Percentiles rank a stretch among this genome's conserved stretches.
Evolutionary conservation across 1,140 invertebrate species (phyloP).

Genomic region (Hylyphantes graminicola): DNA sequence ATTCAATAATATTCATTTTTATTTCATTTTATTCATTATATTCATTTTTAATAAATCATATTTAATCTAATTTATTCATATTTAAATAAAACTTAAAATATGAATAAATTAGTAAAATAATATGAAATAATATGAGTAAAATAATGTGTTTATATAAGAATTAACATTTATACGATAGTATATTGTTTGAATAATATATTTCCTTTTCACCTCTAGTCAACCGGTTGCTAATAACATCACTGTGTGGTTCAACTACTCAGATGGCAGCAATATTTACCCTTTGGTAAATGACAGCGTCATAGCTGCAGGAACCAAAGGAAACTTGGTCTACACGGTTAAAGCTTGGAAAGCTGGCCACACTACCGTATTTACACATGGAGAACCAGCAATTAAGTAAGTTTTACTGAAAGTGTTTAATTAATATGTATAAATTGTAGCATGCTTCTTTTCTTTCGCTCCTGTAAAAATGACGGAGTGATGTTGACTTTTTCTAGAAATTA

Average conservation of each 20-base stretch:
- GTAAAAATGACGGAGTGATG: not conserved
- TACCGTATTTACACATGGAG: constrained; percentile 44
- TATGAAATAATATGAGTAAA: not conserved
- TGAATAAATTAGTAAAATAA: not conserved
- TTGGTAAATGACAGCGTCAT: constrained; percentile 37
- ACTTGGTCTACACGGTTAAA: constrained; percentile 11
- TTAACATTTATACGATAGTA: not conserved
- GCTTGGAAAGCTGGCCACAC: constrained; percentile 56
- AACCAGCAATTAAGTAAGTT: constrained; percentile 49
- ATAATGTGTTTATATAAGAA: not conserved
- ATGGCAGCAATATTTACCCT: constrained; percentile 37
- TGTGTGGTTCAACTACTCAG: constrained; percentile 35
- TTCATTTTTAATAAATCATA: no score
- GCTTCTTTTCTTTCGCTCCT: no score
- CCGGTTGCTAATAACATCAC: constrained; percentile 19
- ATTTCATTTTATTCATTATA: no score
- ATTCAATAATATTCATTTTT: no score
- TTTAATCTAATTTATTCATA: no score
- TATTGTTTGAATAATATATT: not conserved
- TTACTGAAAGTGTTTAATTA: not conserved
- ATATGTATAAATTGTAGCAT: not conserved
- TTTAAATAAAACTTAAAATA: no score
- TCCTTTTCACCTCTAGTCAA: constrained; percentile 17
- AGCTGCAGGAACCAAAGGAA: not conserved
- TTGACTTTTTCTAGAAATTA: no score